phyloP scores from a whole-genome alignment of 2,797 vertebrate genomes.

The Hippopotamyrus pictus region DNA sequence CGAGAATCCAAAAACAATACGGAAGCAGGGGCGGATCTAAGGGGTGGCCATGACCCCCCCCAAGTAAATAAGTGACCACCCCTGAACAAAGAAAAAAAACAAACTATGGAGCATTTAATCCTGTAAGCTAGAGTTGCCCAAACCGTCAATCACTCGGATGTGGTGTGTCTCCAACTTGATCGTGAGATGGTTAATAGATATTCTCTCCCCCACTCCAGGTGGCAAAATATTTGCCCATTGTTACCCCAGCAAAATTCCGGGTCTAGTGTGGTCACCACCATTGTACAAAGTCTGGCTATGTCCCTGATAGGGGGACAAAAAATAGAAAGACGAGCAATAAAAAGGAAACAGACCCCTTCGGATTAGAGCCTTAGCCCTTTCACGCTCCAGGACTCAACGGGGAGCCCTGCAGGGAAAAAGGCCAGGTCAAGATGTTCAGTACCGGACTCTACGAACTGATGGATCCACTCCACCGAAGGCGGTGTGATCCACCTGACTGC shows the following conservation, averaged over 20 bases:
- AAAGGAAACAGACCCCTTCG: neutral
- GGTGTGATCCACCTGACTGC: neutral
- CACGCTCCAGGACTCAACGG: neutral
- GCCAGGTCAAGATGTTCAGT: neutral
- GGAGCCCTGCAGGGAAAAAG: neutral
- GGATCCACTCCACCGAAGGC: neutral
- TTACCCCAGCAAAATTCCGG: neutral
- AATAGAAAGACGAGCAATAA: conserved; percentile 14
- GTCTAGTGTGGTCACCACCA: neutral
- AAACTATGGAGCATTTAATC: neutral
- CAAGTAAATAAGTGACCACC: neutral
- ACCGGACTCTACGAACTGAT: neutral
- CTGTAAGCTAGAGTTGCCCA: neutral
- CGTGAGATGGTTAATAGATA: neutral
- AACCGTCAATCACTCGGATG: neutral
- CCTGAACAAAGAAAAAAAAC: neutral
- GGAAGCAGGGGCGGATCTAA: neutral
- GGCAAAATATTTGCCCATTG: neutral
- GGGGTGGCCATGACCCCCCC: neutral
- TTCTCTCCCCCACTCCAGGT: neutral
- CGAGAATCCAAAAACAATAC: neutral
- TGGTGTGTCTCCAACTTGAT: neutral
- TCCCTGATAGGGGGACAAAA: neutral
- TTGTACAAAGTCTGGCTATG: neutral
- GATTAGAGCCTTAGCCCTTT: neutral